These are phyloP conservation scores for Hephaestus fuliginosus DNA, from an alignment of 2,797 vertebrate species.

Conservation along the genomic window DNA sequence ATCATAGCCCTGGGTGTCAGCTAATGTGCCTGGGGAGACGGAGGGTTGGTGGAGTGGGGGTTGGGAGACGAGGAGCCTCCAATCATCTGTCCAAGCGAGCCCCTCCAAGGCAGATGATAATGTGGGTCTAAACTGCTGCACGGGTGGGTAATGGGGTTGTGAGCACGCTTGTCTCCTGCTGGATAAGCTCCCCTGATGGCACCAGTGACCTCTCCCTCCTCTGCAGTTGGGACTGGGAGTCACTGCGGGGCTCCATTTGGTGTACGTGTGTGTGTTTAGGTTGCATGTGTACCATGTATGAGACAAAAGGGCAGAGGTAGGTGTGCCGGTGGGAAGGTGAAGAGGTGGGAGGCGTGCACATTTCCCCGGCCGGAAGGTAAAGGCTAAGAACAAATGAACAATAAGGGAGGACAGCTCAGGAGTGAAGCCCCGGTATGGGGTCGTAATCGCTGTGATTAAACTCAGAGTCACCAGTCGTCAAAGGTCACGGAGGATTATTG, in stretches of 20 bases:
- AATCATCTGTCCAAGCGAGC: constrained; percentile 76
- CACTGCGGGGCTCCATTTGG: constrained; percentile 28
- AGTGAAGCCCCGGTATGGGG: neutral
- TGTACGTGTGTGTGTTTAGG: constrained; percentile 22
- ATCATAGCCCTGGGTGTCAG: constrained; percentile 77
- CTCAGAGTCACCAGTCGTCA: neutral
- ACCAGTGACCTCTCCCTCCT: constrained; percentile 68
- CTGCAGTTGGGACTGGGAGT: constrained; percentile 38
- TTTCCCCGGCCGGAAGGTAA: neutral
- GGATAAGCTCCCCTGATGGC: constrained; percentile 72
- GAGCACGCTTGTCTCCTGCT: constrained; percentile 55
- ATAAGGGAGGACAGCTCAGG: neutral
- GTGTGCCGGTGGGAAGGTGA: constrained; percentile 15
- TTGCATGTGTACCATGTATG: constrained; percentile 6
- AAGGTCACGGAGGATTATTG: neutral
- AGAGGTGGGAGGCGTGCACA: neutral
- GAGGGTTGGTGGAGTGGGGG: constrained; percentile 23
- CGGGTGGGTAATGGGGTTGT: constrained; percentile 81
- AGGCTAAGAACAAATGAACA: constrained; percentile 30
- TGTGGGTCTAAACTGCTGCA: constrained; percentile 78
- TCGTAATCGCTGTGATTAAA: constrained; percentile 25
- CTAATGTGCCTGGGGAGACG: constrained; percentile 76
- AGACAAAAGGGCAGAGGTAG: constrained; percentile 17
- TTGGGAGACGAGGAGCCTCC: constrained; percentile 45
- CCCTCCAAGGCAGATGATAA: constrained; percentile 72